Evolutionary conservation across 1,140 invertebrate species (phyloP).

Genomic region (Eupristina koningsbergeri): DNA sequence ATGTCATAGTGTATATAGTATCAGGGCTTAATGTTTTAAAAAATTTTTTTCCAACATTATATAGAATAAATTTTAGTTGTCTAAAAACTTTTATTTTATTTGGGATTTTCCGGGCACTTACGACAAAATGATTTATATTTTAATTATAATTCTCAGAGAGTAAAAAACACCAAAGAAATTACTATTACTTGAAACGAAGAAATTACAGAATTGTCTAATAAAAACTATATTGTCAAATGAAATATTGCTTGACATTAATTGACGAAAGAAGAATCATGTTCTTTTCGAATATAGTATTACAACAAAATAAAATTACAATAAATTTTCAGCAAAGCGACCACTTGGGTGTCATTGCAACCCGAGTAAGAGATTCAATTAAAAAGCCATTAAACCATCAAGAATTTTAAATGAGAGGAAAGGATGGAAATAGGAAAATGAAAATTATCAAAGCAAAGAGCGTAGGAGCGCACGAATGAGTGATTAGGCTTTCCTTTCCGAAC

Average conservation of each 20-base stretch:
- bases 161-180: background rate
- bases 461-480: constrained; percentile 18
- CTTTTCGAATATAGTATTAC: background rate
- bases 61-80: too few species aligned
- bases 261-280: background rate
- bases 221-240: background rate
- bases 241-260: background rate
- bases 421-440: background rate
- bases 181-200: background rate
- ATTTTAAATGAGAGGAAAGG: constrained; percentile 14
- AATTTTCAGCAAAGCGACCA: background rate
- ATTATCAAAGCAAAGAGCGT: constrained; percentile 18
- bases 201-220: too few species aligned
- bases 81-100: too few species aligned
- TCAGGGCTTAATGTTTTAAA: too few species aligned
- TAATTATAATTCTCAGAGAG: background rate
- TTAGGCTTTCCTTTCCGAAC: constrained; percentile 49
- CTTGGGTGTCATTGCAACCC: background rate
- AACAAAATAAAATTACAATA: background rate
- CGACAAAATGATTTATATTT: too few species aligned
- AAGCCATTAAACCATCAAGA: background rate
- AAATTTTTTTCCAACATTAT: too few species aligned
- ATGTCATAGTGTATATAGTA: too few species aligned
- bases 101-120: too few species aligned
- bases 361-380: constrained; percentile 21